Percentiles rank a stretch among this genome's conserved stretches.
Evolutionary conservation across 1,140 invertebrate genomes (phyloP).

Genomic region (Aphis craccivora): DNA sequence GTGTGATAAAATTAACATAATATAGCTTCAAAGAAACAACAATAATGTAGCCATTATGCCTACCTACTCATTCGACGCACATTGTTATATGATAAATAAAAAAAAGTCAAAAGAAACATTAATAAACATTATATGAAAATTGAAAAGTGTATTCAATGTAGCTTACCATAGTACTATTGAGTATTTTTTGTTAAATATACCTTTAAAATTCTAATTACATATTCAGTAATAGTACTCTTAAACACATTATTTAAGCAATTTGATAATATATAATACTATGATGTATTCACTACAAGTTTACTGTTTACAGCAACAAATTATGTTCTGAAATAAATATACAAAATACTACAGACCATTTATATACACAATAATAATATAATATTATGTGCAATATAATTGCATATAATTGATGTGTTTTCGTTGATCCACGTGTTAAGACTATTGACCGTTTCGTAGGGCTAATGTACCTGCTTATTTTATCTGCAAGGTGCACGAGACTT

Average conservation of each 20-base stretch:
- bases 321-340: neutral
- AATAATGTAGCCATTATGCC: neutral
- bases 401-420: neutral
- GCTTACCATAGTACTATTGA: neutral
- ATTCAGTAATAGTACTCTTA: neutral
- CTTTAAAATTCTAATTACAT: neutral
- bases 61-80: neutral
- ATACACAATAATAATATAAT: neutral
- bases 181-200: neutral
- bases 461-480: too few species aligned
- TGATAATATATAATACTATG: neutral
- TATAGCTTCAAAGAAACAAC: neutral
- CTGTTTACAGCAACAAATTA: too few species aligned
- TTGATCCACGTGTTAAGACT: too few species aligned
- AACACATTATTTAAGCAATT: neutral
- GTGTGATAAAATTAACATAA: too few species aligned
- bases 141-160: neutral
- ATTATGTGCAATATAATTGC: neutral
- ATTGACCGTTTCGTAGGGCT: too few species aligned
- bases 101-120: neutral
- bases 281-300: neutral
- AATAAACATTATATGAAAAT: neutral
- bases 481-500: neutral
- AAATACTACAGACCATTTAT: neutral
- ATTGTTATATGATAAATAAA: neutral